Evolutionary conservation across 2,113 vertebrate species (phyloP).

Genomic region (Callopanchax toddi): DNA sequence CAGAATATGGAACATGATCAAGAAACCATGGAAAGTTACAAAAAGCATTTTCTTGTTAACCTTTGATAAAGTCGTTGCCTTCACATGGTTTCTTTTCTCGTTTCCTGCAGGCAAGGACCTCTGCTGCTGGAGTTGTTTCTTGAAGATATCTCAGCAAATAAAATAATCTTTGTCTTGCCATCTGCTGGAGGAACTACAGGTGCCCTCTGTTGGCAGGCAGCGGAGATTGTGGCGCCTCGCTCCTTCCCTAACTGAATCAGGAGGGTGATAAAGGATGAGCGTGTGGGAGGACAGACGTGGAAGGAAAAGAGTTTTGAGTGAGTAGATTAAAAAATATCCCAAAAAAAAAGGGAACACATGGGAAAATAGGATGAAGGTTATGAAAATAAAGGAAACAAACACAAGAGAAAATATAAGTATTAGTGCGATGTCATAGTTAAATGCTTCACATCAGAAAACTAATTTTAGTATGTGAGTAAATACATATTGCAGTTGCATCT

Average conservation of each 20-base stretch:
- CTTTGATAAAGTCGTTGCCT: constrained; percentile 42
- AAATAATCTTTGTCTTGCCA: constrained; percentile 58
- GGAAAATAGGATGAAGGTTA: background rate
- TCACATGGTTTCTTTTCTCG: constrained; percentile 53
- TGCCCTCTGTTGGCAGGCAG: constrained; percentile 55
- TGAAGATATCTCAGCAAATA: constrained; percentile 56
- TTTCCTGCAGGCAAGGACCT: constrained; percentile 36
- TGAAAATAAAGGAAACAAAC: constrained; percentile 14
- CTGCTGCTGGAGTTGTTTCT: constrained; percentile 51
- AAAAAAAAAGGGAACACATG: background rate
- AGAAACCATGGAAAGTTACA: constrained; percentile 64
- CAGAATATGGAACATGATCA: constrained; percentile 36
- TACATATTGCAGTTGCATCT: too few species aligned
- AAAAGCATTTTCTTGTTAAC: constrained; percentile 43
- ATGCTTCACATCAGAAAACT: too few species aligned
- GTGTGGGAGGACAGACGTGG: background rate
- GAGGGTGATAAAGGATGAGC: constrained; percentile 1
- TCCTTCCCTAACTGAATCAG: constrained; percentile 41
- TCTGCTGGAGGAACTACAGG: constrained; percentile 57
- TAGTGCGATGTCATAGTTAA: too few species aligned
- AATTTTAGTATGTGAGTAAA: too few species aligned
- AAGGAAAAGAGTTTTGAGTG: background rate
- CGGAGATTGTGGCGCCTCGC: constrained; percentile 36
- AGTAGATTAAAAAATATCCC: background rate
- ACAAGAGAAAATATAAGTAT: constrained; percentile 17